phyloP scores from a whole-genome alignment of 2,888 invertebrate genomes.

The Oxytorus armatus region DNA sequence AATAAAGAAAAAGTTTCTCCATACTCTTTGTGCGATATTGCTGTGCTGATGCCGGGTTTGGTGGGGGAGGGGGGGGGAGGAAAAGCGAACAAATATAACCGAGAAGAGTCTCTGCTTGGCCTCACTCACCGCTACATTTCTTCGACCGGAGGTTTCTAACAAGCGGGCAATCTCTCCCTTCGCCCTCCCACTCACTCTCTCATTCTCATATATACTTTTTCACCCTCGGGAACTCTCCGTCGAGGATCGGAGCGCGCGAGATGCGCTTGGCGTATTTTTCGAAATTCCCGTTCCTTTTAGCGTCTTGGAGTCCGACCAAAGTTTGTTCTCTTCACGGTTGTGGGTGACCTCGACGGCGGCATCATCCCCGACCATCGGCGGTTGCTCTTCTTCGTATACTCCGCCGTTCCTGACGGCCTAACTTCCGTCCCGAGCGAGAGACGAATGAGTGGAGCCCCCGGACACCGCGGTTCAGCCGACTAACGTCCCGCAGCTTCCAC shows the following conservation, averaged over 20 bases:
- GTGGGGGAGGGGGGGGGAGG: constrained; percentile 44
- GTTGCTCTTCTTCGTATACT: constrained; percentile 49
- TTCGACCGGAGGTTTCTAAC: constrained; percentile 69
- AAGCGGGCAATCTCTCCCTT: constrained; percentile 57
- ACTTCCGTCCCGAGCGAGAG: constrained; percentile 79
- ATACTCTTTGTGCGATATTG: constrained; percentile 54
- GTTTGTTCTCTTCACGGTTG: constrained; percentile 73
- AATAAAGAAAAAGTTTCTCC: constrained; percentile 52
- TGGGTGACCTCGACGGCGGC: constrained; percentile 31
- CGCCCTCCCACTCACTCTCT: constrained; percentile 3
- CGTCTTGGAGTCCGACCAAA: constrained; percentile 81
- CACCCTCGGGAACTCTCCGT: constrained; percentile 42
- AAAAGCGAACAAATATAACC: constrained; percentile 36
- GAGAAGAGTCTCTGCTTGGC: constrained; percentile 57
- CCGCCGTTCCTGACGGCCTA: constrained; percentile 74
- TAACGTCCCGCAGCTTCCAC: constrained; percentile 59
- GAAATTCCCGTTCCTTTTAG: constrained; percentile 81
- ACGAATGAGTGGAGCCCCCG: constrained; percentile 76
- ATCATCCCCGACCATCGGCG: constrained; percentile 44
- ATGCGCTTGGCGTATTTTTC: constrained; percentile 75
- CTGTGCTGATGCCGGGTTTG: constrained; percentile 39
- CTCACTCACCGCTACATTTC: constrained; percentile 74
- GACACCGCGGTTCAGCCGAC: constrained; percentile 51
- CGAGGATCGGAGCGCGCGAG: constrained; percentile 63
- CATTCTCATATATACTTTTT: constrained; percentile 45